phyloP scores from a whole-genome alignment of 2,113 vertebrate species.

The Galbula dea region DNA sequence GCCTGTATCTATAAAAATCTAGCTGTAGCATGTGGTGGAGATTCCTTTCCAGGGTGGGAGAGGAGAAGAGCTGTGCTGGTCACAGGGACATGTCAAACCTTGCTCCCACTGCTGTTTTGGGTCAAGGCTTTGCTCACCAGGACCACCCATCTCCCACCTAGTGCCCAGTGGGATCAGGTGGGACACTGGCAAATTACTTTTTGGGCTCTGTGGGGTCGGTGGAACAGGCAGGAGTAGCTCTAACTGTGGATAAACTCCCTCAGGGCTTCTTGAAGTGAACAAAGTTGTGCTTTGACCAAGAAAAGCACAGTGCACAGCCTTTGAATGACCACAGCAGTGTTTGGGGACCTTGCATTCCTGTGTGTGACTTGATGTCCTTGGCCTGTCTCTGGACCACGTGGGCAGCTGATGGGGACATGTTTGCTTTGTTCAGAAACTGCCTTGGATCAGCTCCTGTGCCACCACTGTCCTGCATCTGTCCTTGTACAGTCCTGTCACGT shows the following conservation, averaged over 20 bases:
- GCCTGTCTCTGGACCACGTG: background rate
- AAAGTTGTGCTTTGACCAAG: background rate
- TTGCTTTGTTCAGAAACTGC: background rate
- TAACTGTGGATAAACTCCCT: background rate
- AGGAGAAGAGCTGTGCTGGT: background rate
- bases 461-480: background rate
- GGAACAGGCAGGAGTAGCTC: background rate
- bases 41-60: background rate
- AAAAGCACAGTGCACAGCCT: background rate
- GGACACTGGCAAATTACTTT: background rate
- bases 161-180: background rate
- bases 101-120: rapidly evolving
- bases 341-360: rapidly evolving
- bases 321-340: rapidly evolving
- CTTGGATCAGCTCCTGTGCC: background rate
- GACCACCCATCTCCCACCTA: background rate
- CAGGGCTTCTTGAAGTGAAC: background rate
- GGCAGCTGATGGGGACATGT: rapidly evolving
- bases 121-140: background rate
- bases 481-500: background rate
- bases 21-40: background rate
- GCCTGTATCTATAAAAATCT: slow-evolving; percentile 54
- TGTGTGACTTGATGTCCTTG: background rate
- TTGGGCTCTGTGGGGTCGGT: background rate
- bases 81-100: background rate